Conservation (phyloP, 2,888 invertebrate genomes). For the Micoletzkya japonica region DNA sequence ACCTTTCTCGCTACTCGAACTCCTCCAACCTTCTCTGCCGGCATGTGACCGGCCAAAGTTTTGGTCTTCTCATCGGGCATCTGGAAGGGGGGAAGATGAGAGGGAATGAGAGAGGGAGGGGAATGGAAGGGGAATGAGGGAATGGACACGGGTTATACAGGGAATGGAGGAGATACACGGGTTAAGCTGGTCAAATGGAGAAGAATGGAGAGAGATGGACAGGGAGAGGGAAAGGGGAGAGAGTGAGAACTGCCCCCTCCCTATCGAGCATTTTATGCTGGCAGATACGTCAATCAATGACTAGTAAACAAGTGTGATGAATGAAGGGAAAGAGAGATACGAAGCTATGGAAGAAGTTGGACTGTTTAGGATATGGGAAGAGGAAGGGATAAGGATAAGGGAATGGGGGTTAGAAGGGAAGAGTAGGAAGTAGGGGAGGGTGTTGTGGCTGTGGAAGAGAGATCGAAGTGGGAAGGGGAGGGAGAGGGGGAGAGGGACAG, state of each 20-base stretch:
- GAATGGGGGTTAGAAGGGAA: not conserved
- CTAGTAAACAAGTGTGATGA: no score
- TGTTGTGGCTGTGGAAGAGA: not conserved
- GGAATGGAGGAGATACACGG: not conserved
- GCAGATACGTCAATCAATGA: no score
- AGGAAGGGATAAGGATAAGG: not conserved
- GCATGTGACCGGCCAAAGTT: constrained; percentile 18
- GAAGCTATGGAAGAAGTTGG: no score
- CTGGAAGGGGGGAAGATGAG: constrained; percentile 4
- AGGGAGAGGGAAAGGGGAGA: not conserved
- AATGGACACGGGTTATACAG: not conserved
- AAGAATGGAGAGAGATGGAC: not conserved
- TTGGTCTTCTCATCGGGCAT: not conserved
- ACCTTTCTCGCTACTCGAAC: constrained; percentile 26
- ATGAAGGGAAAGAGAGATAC: no score
- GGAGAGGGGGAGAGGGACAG: not conserved
- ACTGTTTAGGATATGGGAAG: no score
- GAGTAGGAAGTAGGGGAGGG: not conserved
- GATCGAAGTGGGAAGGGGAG: not conserved
- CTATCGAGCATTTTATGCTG: no score
- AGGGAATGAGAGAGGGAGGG: constrained; percentile 8
- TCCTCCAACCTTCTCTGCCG: constrained; percentile 28
- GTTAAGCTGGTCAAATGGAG: not conserved
- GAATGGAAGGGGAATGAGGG: not conserved
- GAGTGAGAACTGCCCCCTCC: no score